phyloP scores from a whole-genome alignment of 1,140 invertebrate species.

The Parasteatoda tepidariorum region DNA sequence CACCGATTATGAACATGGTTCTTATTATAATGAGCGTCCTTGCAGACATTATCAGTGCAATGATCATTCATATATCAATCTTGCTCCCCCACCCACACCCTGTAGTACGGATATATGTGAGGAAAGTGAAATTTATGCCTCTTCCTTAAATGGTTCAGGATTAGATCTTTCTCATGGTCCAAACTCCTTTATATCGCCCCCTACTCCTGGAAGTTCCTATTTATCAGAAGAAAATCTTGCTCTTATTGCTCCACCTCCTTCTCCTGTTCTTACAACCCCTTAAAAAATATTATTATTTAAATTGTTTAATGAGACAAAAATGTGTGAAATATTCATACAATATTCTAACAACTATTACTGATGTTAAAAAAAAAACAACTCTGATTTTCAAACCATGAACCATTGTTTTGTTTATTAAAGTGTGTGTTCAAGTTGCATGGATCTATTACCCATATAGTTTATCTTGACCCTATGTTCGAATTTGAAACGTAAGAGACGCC shows the following conservation, averaged over 20 bases:
- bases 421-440: too few relatives aligned
- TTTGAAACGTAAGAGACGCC: too few relatives aligned
- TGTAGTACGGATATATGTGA: slow-evolving; percentile 94
- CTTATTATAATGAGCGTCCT: slow-evolving; percentile 16
- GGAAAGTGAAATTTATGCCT: slow-evolving; percentile 72
- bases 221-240: slow-evolving; percentile 78
- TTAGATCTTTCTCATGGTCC: slow-evolving; percentile 74
- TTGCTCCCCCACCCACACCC: slow-evolving; percentile 93
- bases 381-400: too few relatives aligned
- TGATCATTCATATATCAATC: too few relatives aligned
- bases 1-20: slow-evolving; percentile 59
- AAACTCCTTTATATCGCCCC: slow-evolving; percentile 79
- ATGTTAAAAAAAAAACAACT: too few relatives aligned
- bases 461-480: too few relatives aligned
- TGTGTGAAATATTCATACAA: too few relatives aligned
- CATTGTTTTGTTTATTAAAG: too few relatives aligned
- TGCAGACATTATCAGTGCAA: slow-evolving; percentile 82
- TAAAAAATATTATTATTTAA: too few relatives aligned
- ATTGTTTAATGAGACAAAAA: too few relatives aligned
- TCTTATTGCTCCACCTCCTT: background rate
- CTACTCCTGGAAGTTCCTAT: slow-evolving; percentile 77
- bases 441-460: too few relatives aligned
- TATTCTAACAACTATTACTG: too few relatives aligned
- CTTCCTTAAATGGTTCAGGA: slow-evolving; percentile 55
- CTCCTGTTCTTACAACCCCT: background rate